Evolutionary conservation across 2,888 invertebrate species (phyloP), one percentile per base, ranked within the genome.

Genomic region (Drosophila nigritarsus): DNA sequence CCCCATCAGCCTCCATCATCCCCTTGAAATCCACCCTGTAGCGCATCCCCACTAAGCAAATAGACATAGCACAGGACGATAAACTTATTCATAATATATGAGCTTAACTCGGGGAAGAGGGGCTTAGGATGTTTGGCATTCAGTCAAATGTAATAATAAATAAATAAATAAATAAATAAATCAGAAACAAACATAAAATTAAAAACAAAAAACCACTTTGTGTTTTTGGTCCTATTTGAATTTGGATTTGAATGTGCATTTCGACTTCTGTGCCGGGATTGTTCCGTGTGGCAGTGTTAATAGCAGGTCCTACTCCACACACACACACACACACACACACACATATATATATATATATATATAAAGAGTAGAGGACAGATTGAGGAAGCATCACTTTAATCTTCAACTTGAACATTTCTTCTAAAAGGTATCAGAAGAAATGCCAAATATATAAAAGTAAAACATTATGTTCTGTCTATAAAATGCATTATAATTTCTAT

Each of bases 111-210:
- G 18, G 32, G 50, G 30, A 13, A 2, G 42, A 20, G 11, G 50
- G 30, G 70, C 55, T 51, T 5, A 36, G 32, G 24, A 32, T 59
- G 61, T 64, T 73, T 63, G 69, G 74, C 86, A 81, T 89, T 84
- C 87, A 84, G 76, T 81, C 79, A 81, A 87, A 84, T 89, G 82
- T 73, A 73, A 74, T 83, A 87, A 83, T 83, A 84, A 81, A 83
- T 88, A 84, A 82, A 29, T 29, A 29, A 29, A 29, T 29, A 29
- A 29, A 76, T 84, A 88, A 85, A 78, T 83, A 89, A 84, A 73
- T 74, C 70, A 71, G 51, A 56, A 56, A 48, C 56, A 68, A 61
- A 66, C 56, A 70, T 38, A 49, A 56, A 56, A 61, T 32, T 32
- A 62, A 42, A 45, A 45, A 45, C 15, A 59, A 59, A 18, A 7